Conservation (phyloP, 2,888 invertebrate species). For the Adelphocoris suturalis region DNA sequence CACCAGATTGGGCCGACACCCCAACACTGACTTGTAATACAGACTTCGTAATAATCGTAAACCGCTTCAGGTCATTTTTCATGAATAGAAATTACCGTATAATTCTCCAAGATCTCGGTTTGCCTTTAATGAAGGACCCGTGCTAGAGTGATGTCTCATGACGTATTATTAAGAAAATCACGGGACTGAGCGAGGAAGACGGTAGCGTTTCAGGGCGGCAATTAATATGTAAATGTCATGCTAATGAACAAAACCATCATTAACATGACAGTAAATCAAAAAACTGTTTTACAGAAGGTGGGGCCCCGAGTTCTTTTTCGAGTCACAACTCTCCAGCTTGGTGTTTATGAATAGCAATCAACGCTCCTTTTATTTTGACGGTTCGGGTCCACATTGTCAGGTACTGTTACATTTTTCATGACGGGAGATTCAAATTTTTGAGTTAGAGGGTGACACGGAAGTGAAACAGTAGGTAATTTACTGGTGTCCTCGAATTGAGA, state of each 20-base stretch:
- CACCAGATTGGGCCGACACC: too few relatives aligned
- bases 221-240: slow-evolving; percentile 38
- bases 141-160: neutral
- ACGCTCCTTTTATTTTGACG: slow-evolving; percentile 36
- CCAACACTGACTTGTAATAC: neutral
- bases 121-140: neutral
- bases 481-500: neutral
- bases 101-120: neutral
- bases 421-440: neutral
- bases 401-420: slow-evolving; percentile 21
- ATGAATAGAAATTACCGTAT: slow-evolving; percentile 6
- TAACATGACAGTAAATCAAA: slow-evolving; percentile 32
- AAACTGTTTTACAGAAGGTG: slow-evolving; percentile 32
- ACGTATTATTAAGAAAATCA: slow-evolving; percentile 19
- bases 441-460: neutral
- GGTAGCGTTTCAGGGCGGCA: slow-evolving; percentile 27
- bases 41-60: neutral
- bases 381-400: neutral
- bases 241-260: slow-evolving; percentile 17
- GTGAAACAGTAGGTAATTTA: neutral
- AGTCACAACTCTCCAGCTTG: neutral
- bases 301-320: neutral
- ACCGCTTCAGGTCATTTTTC: neutral
- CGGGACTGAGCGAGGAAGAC: slow-evolving; percentile 5
- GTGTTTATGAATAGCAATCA: slow-evolving; percentile 39